phyloP scores from a whole-genome alignment of 2,888 invertebrate species.

The Theretra japonica region DNA sequence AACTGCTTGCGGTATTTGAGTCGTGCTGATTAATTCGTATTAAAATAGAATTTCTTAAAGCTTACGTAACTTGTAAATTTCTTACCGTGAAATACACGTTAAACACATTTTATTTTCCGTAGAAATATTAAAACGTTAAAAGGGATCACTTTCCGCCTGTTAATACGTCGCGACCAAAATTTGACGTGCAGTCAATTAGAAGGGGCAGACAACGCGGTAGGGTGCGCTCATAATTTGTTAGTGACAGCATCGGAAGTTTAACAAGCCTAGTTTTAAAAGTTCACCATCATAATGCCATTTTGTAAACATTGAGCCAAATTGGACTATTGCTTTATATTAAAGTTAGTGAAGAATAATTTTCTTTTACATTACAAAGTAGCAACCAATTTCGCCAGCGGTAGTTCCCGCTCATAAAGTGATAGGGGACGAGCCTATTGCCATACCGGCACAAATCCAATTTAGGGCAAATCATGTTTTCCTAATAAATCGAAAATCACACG shows the following conservation, averaged over 20 bases:
- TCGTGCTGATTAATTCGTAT: neutral
- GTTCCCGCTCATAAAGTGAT: too few species aligned
- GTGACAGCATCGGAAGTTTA: conserved; percentile 80
- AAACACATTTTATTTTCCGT: neutral
- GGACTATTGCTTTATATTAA: neutral
- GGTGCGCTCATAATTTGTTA: conserved; percentile 77
- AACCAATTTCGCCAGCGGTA: too few species aligned
- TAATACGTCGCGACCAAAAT: conserved; percentile 70
- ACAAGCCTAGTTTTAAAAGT: conserved; percentile 65
- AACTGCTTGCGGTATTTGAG: neutral
- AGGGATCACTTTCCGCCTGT: conserved; percentile 65
- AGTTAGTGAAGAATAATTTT: too few species aligned
- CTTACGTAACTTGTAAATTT: neutral
- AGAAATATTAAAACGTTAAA: conserved; percentile 38
- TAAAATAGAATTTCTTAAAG: neutral
- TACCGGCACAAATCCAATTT: too few species aligned
- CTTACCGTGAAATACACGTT: neutral
- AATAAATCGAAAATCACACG: too few species aligned
- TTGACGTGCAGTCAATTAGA: conserved; percentile 83
- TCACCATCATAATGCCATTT: conserved; percentile 26
- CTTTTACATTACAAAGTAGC: too few species aligned
- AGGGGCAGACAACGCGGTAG: conserved; percentile 55
- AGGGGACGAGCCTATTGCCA: too few species aligned
- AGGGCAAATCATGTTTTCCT: too few species aligned
- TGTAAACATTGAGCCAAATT: conserved; percentile 16